Evolutionary conservation across 2,888 invertebrate species (phyloP).

Genomic region (Cheilosia soror): DNA sequence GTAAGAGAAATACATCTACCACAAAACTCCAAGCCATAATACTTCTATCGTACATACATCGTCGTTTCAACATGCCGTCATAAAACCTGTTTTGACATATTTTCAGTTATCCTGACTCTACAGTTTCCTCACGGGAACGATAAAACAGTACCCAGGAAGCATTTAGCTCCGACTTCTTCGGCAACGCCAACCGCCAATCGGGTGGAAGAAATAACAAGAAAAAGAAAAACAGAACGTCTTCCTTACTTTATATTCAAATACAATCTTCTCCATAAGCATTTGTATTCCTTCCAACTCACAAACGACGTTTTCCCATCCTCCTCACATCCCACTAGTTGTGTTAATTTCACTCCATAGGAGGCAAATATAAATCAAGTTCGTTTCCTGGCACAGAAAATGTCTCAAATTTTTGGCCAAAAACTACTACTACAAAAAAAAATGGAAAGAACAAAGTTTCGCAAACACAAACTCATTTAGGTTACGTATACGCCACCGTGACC

Average conservation of each 20-base stretch:
- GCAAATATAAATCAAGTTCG: constrained; percentile 65
- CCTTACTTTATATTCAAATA: constrained; percentile 45
- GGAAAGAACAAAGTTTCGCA: constrained; percentile 33
- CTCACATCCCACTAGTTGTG: background rate
- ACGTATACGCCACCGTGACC: constrained; percentile 71
- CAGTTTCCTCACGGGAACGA: constrained; percentile 51
- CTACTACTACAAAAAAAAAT: background rate
- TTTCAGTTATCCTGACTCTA: constrained; percentile 41
- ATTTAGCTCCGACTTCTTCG: constrained; percentile 24
- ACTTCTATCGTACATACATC: background rate
- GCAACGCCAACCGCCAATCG: background rate
- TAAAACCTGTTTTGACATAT: constrained; percentile 53
- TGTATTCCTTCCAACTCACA: constrained; percentile 35
- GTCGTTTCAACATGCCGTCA: constrained; percentile 11
- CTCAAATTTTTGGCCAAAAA: constrained; percentile 24
- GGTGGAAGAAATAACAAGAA: background rate
- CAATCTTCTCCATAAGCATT: constrained; percentile 32
- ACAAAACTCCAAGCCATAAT: background rate
- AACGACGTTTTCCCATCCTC: background rate
- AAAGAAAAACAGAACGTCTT: constrained; percentile 3
- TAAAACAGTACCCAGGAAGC: constrained; percentile 57
- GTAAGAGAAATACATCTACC: background rate
- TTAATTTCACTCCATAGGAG: constrained; percentile 9
- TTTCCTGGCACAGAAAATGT: constrained; percentile 40
- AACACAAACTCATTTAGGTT: constrained; percentile 62